phyloP scores from a whole-genome alignment of 2,888 invertebrate species.

The Rambutsinella grinnellia region DNA sequence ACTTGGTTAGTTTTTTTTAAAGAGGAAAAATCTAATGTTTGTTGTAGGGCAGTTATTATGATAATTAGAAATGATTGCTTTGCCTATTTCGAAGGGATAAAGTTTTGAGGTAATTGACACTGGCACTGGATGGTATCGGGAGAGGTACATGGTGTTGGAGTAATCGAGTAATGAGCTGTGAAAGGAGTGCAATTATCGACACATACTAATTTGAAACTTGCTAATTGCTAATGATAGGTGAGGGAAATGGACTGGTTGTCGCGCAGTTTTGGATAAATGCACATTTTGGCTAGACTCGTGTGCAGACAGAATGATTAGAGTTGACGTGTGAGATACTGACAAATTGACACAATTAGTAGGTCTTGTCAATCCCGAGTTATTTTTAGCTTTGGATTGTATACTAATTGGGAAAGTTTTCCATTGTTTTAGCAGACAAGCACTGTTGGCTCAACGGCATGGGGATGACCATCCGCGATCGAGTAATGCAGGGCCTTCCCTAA shows the following conservation, averaged over 20 bases:
- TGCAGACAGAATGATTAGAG: no score
- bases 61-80: neutral
- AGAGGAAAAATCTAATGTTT: neutral
- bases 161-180: constrained; percentile 25
- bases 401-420: no score
- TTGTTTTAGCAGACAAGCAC: constrained; percentile 79
- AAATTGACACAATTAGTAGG: neutral
- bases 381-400: no score
- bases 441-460: constrained; percentile 70
- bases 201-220: constrained; percentile 8
- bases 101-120: constrained; percentile 32
- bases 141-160: neutral
- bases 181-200: constrained; percentile 24
- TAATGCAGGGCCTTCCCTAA: constrained; percentile 64
- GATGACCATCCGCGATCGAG: constrained; percentile 67
- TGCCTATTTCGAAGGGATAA: neutral
- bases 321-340: no score
- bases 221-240: constrained; percentile 8
- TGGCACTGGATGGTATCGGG: constrained; percentile 6
- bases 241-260: neutral
- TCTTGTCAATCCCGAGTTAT: neutral
- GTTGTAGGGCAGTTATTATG: no score
- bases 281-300: no score
- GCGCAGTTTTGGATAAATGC: neutral
- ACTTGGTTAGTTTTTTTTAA: no score